Base-by-base conservation (phyloP, 2,888 invertebrate genomes). In the Psylliodes chrysocephalus region DNA sequence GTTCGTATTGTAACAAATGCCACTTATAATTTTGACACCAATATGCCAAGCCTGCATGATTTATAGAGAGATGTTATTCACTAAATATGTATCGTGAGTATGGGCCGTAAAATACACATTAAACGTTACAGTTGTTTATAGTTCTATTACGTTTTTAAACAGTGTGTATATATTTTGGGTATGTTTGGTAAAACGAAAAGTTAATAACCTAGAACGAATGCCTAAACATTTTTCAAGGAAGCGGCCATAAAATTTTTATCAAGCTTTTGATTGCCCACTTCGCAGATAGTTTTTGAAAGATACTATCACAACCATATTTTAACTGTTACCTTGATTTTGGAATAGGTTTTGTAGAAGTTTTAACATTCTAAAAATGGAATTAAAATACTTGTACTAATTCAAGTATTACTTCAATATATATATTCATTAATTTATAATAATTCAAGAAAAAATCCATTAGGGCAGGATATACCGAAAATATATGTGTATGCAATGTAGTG, bases 11-110 rank as follows among this genome's bases (percentile, higher is more conserved):
- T 68, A 69, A 67, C 73, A 70, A 73, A 73, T 69, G 70, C 69
- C 73, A 72, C 71, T 75, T 71, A 70, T 72, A 69, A 72, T 73
- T 73, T 73, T 74, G 74, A 75, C 75, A 73, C 73, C 73, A 71
- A 68, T 68, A 67, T 69, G 67, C 46, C 55, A 51, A 60, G 42
- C 60, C 15, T 18, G 10, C 14, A 47, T 54, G 62, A 68, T 64
- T 65, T 63, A 68, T 66, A 28, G 49, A 10, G 14, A 15, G 28
- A 49, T 18, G 18, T 17, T 17, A 42, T 18, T 3, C n/a, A 42
- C 10, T 17, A 42, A 42, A 42, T 17, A 28, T 49, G 28, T 49
- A 49, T 28, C 49, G 49, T 28, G 28, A 47, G 22, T 47, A 22
- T 8, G 25, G 47, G 14, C 12, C 49, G 12, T 49, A 49, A 49